These are phyloP conservation scores for Drosophila pectinifera DNA, from an alignment of 1,140 invertebrate species.

Conservation along the genomic window DNA sequence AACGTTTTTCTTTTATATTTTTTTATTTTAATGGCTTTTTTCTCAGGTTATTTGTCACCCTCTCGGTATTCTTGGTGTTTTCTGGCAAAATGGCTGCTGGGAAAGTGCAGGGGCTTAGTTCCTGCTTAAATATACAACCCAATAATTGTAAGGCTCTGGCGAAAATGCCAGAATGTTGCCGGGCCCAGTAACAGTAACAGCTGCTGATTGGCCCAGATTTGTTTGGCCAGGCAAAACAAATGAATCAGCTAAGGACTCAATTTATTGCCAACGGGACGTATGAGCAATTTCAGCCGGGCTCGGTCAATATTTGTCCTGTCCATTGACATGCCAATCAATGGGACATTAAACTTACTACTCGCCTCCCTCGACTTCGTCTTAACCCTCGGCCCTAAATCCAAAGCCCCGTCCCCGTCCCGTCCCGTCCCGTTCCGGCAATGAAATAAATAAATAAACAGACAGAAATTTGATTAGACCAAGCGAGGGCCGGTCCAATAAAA, in stretches of 20 bases:
- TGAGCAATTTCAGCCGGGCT: constrained; percentile 52
- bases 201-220: constrained; percentile 39
- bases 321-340: constrained; percentile 60
- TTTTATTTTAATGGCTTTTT: constrained; percentile 57
- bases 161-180: neutral
- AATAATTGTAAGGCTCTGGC: constrained; percentile 28
- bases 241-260: constrained; percentile 52
- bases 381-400: neutral
- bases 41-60: constrained; percentile 39
- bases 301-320: constrained; percentile 50
- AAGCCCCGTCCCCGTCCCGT: too few relatives aligned
- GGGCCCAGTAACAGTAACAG: constrained; percentile 13
- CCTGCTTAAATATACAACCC: constrained; percentile 36
- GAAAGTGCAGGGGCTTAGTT: neutral
- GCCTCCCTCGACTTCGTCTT: neutral
- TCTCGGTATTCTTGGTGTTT: neutral
- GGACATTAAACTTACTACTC: constrained; percentile 49
- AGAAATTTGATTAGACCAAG: constrained; percentile 66
- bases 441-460: constrained; percentile 69
- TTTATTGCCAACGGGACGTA: constrained; percentile 55
- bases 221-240: constrained; percentile 58
- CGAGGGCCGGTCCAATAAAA: constrained; percentile 48
- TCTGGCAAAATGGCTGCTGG: too few relatives aligned
- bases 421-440: constrained; percentile 1
- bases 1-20: constrained; percentile 29